Evolutionary conservation across 2,888 invertebrate genomes (phyloP), one percentile per base, ranked within the genome.

Genomic region (Cremastobaeus sp.): DNA sequence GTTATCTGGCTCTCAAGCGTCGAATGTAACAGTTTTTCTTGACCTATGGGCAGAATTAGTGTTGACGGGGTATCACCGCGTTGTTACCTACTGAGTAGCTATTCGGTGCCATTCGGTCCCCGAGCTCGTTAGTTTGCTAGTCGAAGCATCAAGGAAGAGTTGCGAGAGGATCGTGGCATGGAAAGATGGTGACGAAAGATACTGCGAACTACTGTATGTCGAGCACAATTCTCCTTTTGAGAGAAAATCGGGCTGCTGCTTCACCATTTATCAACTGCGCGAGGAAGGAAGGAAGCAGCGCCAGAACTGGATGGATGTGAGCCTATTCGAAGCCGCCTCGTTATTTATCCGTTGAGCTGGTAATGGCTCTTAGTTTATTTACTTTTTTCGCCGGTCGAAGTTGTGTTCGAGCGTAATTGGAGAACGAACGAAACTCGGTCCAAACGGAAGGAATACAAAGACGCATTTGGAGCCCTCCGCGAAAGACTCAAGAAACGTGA

Each of bases 321-420:
- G 82, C 82, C 82, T 81, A 79, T 83, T 81, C 81, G 78, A 77
- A 79, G 66, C 77, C 71, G 73, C 71, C 80, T 82, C 79, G 82
- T 84, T 84, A 83, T 84, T 85, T 84, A 84, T 83, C 80, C 81
- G 74, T 55, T 76, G 69, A 57, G 68, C 50, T 64, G 76, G 81
- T 82, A 84, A 85, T 83, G 83, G 82, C 82, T 83, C 80, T 78
- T 65, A 76, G 76, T 62, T 70, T 62, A 41, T 70, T 70, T 60
- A 39, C 45, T 34, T 59, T 68, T 59, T 57, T 35, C n/a, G 76
- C 78, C 77, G 79, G 1, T 11, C 79, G 82, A 82, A 81, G 78
- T 79, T 78, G 77, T 74, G 73, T 77, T 77, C 71, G 75, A 78
- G 76, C 68, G 78, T 84, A 83, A 84, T 84, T 84, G 83, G 81